Evolutionary conservation across 1,140 invertebrate genomes (phyloP).

Genomic region (Drosophila funebris): DNA sequence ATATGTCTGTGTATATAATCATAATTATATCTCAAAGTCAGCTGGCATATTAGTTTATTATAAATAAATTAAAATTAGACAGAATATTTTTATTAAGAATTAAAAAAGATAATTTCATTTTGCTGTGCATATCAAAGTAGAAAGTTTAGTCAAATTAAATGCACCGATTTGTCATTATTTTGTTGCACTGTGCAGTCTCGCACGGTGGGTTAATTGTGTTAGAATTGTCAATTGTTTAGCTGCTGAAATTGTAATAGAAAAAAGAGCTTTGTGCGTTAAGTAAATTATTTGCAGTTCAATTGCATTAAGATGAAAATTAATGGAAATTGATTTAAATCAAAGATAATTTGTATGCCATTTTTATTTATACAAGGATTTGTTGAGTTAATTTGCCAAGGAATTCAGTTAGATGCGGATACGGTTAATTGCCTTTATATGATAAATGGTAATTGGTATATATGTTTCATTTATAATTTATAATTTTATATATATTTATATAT

Average conservation of each 20-base stretch:
- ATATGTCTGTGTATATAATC: background rate
- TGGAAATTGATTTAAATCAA: background rate
- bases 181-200: slow-evolving; percentile 50
- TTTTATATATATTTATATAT: slow-evolving; percentile 49
- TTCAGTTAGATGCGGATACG: slow-evolving; percentile 1
- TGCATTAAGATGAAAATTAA: background rate
- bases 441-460: slow-evolving; percentile 17
- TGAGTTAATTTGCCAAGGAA: slow-evolving; percentile 1
- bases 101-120: background rate
- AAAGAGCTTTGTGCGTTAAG: slow-evolving; percentile 44
- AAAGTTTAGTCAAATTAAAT: slow-evolving; percentile 63
- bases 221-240: slow-evolving; percentile 24
- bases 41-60: slow-evolving; percentile 28
- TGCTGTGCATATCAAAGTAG: slow-evolving; percentile 55
- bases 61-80: background rate
- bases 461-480: slow-evolving; percentile 52
- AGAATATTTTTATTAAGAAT: background rate
- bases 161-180: slow-evolving; percentile 65
- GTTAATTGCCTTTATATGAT: slow-evolving; percentile 2
- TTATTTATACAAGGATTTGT: slow-evolving; percentile 21
- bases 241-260: slow-evolving; percentile 28
- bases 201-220: slow-evolving; percentile 65
- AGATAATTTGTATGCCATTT: slow-evolving; percentile 3
- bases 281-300: background rate
- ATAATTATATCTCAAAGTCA: slow-evolving; percentile 46